Base-by-base conservation (phyloP, 1,140 invertebrate genomes). In the Pachypeltis micranthus region DNA sequence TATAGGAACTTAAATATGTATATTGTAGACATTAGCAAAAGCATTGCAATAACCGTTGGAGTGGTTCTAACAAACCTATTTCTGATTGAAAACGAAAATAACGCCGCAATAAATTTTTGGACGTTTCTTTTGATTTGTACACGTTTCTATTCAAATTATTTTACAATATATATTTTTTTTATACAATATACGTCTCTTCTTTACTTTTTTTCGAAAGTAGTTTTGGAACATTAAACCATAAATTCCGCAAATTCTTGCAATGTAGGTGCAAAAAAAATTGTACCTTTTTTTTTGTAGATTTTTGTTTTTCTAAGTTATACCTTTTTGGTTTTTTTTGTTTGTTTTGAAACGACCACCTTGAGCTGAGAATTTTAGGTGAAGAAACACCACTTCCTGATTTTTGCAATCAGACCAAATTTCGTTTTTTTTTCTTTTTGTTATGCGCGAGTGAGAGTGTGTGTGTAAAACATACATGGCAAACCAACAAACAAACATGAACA, bases 401-500 rank as follows among this genome's bases (percentile, higher is more conserved):
- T 24, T 24, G 10, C 26, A 2, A 54, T 21, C 1, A 14, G 14
- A 54, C 2, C 24, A 54, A 54, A 1, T 14, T 24, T 54, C 16
- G 1, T 7, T 7, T 24, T n/a, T n/a, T n/a, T 47, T 47, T 47
- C n/a, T n/a, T n/a, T 47, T 55, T 28, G 25, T 31, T 29, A 56
- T 28, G 14, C 31, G 51, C 24, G n/a, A 54, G n/a, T 60, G 31
- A 39, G 59, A 54, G 29, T 55, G 58, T 29, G 54, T 60, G 63
- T 61, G 54, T 66, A 63, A 59, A 64, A 62, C 29, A 26, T 44
- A 62, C 61, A 64, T 64, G 63, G 67, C 64, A 67, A 66, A 65
- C 63, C 59, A 67, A 67, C 61, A 59, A 65, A 65, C 67, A 64
- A 67, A 65, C 66, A 67, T 65, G 56, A 67, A 67, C 55, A 63